Base-by-base conservation (phyloP, 2,113 vertebrate genomes). In the Gracilinanus agilis region DNA sequence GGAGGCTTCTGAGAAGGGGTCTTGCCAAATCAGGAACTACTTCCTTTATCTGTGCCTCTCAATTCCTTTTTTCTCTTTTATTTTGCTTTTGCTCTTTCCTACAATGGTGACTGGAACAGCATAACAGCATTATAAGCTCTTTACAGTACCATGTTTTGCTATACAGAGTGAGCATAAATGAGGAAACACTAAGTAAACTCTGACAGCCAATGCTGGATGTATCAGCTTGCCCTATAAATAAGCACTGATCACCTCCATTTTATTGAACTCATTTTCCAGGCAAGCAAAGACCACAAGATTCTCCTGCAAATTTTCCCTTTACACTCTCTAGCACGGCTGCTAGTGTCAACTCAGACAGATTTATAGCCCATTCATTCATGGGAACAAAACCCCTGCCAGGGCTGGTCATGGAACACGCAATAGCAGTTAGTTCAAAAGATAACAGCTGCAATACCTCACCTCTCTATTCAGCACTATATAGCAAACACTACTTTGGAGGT, bases 361-460 rank as follows among this genome's bases (percentile, higher is more conserved):
- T 99, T 98, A 99, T 98, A 88, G 98, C 97, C 98, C 98, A 99
- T 99, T 99, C 99, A 98, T 99, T 98, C 99, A 98, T 97, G 98
- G 98, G 98, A 99, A 98, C 98, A 99, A 98, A 99, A 99, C 98
- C 98, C 98, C 98, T 98, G 98, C 98, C 98, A 98, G 95, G 94
- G 98, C 97, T 98, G 98, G 98, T 98, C 98, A 97, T 96, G 98
- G 98, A 98, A 98, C 98, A 97, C 27, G 96, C 98, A 98, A 97
- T 97, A 96, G 98, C 98, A 98, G 98, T 98, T 98, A 98, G 98
- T 98, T 98, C 98, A 97, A 97, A 98, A 98, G 98, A 98, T 98
- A 99, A 98, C 98, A 98, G 98, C 98, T 95, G 98, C 98, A 98
- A 98, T 99, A 97, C 98, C 98, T 98, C 98, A 99, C 97, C 96